Percentiles rank a stretch among this genome's conserved stretches.
Conservation (phyloP, 2,888 invertebrate species). For the Agrilus mali region DNA sequence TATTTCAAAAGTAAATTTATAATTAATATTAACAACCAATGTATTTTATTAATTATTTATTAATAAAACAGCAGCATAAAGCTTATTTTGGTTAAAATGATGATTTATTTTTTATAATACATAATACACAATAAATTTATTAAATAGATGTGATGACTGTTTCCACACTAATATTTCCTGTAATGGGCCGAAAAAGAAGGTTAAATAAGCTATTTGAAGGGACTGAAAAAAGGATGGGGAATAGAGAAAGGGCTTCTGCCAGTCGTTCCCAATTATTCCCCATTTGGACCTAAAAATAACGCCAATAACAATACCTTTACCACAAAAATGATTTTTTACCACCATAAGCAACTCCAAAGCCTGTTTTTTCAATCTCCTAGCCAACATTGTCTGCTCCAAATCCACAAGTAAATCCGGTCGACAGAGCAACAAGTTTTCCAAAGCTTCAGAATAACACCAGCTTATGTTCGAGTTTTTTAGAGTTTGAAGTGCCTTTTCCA, state of each 20-base stretch:
- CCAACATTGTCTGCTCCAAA: constrained; percentile 17
- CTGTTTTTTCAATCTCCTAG: constrained; percentile 12
- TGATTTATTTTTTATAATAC: too few relatives aligned
- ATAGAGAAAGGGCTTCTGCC: constrained; percentile 20
- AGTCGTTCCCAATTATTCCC: constrained; percentile 19
- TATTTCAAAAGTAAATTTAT: too few relatives aligned
- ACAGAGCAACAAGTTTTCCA: constrained; percentile 29
- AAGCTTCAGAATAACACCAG: constrained; percentile 19
- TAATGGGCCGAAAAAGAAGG: constrained; percentile 31
- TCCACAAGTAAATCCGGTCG: constrained; percentile 25
- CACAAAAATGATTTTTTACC: constrained; percentile 2
- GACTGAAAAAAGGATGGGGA: constrained; percentile 25
- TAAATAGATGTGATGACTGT: constrained; percentile 33
- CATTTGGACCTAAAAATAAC: constrained; percentile 14
- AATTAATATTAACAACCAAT: too few relatives aligned
- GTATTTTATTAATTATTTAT: too few relatives aligned
- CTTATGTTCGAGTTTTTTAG: constrained; percentile 21
- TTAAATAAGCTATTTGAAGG: constrained; percentile 22
- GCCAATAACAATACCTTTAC: constrained; percentile 2
- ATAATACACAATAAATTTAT: constrained; percentile 1
- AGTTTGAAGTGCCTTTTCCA: constrained; percentile 17
- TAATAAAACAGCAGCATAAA: too few relatives aligned
- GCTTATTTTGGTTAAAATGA: too few relatives aligned
- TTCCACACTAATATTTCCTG: constrained; percentile 32
- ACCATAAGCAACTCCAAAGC: constrained; percentile 15